phyloP scores from a whole-genome alignment of 2,797 vertebrate genomes.

The Crocidura indochinensis region DNA sequence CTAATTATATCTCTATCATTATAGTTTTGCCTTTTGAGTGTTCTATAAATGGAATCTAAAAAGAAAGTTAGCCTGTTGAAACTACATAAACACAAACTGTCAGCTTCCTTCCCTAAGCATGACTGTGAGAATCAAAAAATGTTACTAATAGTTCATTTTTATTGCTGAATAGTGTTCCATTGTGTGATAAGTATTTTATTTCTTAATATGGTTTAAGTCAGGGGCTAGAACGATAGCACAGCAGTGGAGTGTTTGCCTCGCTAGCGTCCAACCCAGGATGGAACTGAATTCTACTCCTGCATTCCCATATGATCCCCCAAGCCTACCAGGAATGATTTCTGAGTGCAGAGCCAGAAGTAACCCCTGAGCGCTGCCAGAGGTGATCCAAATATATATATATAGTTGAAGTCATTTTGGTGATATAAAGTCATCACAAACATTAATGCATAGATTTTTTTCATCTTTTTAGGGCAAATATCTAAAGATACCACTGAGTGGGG shows the following conservation, averaged over 20 bases:
- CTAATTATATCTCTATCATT: not conserved
- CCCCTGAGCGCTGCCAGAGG: no score
- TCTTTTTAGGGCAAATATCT: not conserved
- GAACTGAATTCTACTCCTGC: no score
- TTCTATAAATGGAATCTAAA: not conserved
- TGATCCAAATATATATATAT: no score
- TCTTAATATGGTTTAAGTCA: not conserved
- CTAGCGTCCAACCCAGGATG: no score
- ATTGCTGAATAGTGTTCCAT: not conserved
- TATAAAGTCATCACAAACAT: not conserved
- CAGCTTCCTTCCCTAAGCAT: not conserved
- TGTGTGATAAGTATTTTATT: not conserved
- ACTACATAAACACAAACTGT: not conserved
- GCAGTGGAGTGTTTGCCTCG: no score
- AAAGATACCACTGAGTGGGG: not conserved
- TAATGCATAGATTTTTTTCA: not conserved
- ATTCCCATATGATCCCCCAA: no score
- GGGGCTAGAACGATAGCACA: no score
- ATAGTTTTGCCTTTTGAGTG: not conserved
- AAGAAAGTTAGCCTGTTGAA: not conserved
- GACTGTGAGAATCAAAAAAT: conserved; percentile 8
- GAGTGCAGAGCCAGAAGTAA: no score
- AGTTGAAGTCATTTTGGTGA: not conserved
- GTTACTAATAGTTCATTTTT: conserved; percentile 12
- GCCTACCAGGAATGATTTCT: no score